Evolutionary conservation across 1,140 invertebrate genomes (phyloP).

Genomic region (Notospermus geniculatus): DNA sequence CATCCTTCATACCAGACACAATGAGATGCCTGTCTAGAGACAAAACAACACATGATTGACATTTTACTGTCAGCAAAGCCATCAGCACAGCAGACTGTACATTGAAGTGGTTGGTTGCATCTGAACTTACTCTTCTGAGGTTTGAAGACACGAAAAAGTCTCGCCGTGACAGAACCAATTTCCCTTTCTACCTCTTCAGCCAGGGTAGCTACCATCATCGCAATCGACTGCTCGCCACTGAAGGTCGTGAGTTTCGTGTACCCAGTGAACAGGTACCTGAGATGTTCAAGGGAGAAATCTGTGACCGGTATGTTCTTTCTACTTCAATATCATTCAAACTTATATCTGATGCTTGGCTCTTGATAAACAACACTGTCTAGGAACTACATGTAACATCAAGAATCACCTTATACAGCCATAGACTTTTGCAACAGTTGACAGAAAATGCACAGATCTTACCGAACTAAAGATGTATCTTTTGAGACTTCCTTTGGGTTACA

Average conservation of each 20-base stretch:
- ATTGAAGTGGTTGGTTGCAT: no score
- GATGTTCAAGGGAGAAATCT: conserved; percentile 59
- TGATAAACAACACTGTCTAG: neutral
- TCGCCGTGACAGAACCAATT: conserved; percentile 85
- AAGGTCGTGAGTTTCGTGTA: conserved; percentile 83
- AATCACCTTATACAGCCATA: no score
- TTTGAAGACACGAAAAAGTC: conserved; percentile 85
- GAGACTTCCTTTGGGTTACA: conserved; percentile 66
- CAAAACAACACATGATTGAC: no score
- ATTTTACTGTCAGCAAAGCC: no score
- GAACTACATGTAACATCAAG: no score
- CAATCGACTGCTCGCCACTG: conserved; percentile 89
- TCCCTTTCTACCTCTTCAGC: conserved; percentile 90
- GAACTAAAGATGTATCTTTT: neutral
- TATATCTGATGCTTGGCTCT: neutral
- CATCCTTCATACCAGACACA: no score
- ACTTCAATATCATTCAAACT: neutral
- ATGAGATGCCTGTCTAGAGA: no score
- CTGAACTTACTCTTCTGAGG: conserved; percentile 68
- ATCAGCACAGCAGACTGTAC: no score
- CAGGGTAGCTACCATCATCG: conserved; percentile 89
- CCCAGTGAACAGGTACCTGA: conserved; percentile 93
- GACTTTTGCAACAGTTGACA: no score
- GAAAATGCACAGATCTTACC: neutral
- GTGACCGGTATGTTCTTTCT: neutral